Evolutionary conservation across 2,113 vertebrate genomes (phyloP), one percentile per base, ranked within the genome.

Genomic region (Sphaerodactylus townsendi): DNA sequence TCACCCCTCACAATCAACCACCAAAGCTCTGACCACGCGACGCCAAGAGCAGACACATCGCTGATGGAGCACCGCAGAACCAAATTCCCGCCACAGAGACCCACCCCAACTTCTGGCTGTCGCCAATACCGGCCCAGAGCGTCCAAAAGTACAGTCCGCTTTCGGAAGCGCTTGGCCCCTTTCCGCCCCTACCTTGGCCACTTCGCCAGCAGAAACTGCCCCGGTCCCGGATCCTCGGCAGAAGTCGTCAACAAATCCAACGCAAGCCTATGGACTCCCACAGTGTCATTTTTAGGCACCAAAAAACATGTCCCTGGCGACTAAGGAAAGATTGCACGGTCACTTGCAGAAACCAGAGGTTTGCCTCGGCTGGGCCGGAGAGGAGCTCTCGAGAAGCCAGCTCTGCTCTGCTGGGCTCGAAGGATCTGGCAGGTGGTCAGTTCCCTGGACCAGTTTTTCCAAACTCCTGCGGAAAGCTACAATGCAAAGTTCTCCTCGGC

Each of bases 381-480:
- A 25, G 44, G n/a, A 30, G 33, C 33, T 48, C 83, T 11, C 46
- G 46, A 35, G 0, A 81, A 30, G 33, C 41, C 70, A 39, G n/a
- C n/a, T 80, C 76, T 5, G 50, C 69, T 70, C n/a, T 30, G 23
- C 15, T 50, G n/a, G 2, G 28, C 37, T 56, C 7, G 0, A 0
- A 72, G 2, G 0, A 11, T 1, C 19, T 41, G 17, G 53, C 77
- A 50, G 1, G 3, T 37, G 35, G 19, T 8, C 0, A 0, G 73
- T 87, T n/a, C 2, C 50, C 21, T n/a, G n/a, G 76, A 37, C 5
- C 83, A 0, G 50, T 86, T 81, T 10, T 30, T 68, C 59, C 84
- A 87, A 65, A 53, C 68, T 1, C 44, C 80, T 73, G 6, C 68
- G 10, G 41, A 30, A 59, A 21, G n/a, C 44, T 87, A 56, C 76